Evolutionary conservation across 2,888 invertebrate genomes (phyloP).

Genomic region (Rhogogaster chlorosoma): DNA sequence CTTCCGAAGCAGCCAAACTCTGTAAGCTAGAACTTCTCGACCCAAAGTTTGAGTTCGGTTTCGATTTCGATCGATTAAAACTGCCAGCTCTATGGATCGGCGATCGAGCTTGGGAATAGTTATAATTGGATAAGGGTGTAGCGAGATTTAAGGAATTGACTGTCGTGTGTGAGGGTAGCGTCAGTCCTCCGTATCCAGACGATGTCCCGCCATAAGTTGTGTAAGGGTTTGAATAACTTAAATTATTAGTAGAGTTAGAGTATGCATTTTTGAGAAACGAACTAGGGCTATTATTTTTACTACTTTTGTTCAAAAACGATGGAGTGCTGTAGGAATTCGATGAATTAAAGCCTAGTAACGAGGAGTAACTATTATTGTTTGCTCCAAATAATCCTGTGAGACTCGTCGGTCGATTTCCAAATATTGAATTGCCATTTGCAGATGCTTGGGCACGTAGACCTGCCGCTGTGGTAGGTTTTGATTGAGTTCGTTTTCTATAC

Average conservation of each 20-base stretch:
- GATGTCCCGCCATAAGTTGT: slow-evolving; percentile 82
- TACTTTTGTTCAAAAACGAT: slow-evolving; percentile 65
- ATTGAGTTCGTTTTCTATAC: slow-evolving; percentile 74
- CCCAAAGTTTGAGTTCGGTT: slow-evolving; percentile 64
- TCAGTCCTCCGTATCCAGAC: slow-evolving; percentile 85
- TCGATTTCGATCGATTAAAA: slow-evolving; percentile 68
- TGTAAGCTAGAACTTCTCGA: slow-evolving; percentile 75
- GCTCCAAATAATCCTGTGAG: slow-evolving; percentile 71
- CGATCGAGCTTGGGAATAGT: slow-evolving; percentile 64
- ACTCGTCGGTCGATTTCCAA: slow-evolving; percentile 74
- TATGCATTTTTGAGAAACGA: slow-evolving; percentile 74
- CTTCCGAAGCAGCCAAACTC: slow-evolving; percentile 84
- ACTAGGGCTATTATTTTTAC: slow-evolving; percentile 59
- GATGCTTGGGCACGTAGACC: slow-evolving; percentile 75
- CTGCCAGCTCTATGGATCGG: slow-evolving; percentile 69
- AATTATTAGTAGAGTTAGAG: slow-evolving; percentile 73
- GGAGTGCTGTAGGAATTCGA: slow-evolving; percentile 68
- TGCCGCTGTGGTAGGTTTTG: slow-evolving; percentile 75
- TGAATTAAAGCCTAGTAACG: slow-evolving; percentile 68
- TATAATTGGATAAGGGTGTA: slow-evolving; percentile 77
- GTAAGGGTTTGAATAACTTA: slow-evolving; percentile 79
- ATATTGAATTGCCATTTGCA: slow-evolving; percentile 76
- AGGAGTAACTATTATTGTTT: slow-evolving; percentile 71
- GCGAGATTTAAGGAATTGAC: slow-evolving; percentile 82
- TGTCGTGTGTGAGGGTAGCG: slow-evolving; percentile 81